Conservation (phyloP, 2,888 invertebrate genomes). For the Elysia crispata region DNA sequence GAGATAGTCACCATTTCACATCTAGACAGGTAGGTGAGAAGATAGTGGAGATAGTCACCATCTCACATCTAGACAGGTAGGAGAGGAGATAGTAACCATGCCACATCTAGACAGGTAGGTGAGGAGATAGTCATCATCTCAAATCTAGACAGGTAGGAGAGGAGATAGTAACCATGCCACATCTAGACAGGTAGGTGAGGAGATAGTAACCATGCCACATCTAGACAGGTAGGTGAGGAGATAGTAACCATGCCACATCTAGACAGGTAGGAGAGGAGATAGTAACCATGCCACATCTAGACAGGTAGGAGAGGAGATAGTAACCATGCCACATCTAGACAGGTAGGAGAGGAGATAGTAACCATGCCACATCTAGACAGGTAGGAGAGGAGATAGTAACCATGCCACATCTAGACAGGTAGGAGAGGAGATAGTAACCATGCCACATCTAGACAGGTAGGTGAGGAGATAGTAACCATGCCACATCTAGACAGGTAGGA, state of each 20-base stretch:
- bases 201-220: constrained; percentile 98
- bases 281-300: constrained; percentile 97
- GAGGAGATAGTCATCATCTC: constrained; percentile 99
- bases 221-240: constrained; percentile 98
- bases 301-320: constrained; percentile 99
- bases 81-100: constrained; percentile 98
- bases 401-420: constrained; percentile 95
- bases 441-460: constrained; percentile 98
- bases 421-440: constrained; percentile 99
- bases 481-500: constrained; percentile 97
- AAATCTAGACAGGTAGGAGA: constrained; percentile 98
- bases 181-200: constrained; percentile 98
- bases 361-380: constrained; percentile 97
- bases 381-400: constrained; percentile 99
- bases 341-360: constrained; percentile 99
- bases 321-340: constrained; percentile 97
- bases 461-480: constrained; percentile 98
- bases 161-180: constrained; percentile 98
- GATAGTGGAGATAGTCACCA: constrained; percentile 98
- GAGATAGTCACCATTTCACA: constrained; percentile 99
- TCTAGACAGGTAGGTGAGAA: too few species aligned
- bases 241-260: constrained; percentile 98
- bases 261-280: constrained; percentile 99
- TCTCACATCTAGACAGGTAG: constrained; percentile 98
- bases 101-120: constrained; percentile 97